These are phyloP conservation scores for Drosophila suzukii DNA, from an alignment of 1,140 invertebrate genomes.

Conservation along the genomic window DNA sequence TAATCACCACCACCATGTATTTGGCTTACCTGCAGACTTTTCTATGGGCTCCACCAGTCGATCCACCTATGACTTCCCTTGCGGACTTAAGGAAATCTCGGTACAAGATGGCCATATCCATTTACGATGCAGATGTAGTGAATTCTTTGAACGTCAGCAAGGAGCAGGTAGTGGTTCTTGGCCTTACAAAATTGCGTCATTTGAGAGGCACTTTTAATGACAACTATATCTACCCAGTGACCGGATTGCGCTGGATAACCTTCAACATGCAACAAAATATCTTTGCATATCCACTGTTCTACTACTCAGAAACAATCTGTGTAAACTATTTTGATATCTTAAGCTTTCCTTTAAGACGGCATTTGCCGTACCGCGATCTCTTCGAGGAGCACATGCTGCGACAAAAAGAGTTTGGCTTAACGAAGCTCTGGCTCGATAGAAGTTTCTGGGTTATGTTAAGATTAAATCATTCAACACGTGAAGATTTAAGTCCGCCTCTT, in stretches of 20 bases:
- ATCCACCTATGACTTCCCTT: constrained; percentile 9
- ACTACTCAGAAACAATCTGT: constrained; percentile 50
- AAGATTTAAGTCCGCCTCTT: constrained; percentile 23
- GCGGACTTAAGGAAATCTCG: constrained; percentile 30
- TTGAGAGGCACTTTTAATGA: constrained; percentile 52
- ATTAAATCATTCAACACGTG: background rate
- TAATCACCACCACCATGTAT: constrained; percentile 67
- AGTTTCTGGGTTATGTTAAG: constrained; percentile 55
- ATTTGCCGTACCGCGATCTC: constrained; percentile 58
- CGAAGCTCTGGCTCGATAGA: constrained; percentile 30
- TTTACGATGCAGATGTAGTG: background rate
- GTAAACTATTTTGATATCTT: constrained; percentile 19
- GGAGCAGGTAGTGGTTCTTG: background rate
- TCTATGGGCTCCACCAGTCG: constrained; percentile 41
- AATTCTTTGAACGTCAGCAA: background rate
- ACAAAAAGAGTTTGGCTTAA: constrained; percentile 50
- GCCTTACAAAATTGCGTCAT: background rate
- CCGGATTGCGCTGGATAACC: constrained; percentile 31
- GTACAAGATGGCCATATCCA: constrained; percentile 16
- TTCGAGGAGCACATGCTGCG: constrained; percentile 49
- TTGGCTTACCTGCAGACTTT: constrained; percentile 48
- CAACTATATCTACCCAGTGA: constrained; percentile 38
- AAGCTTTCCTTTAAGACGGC: constrained; percentile 22
- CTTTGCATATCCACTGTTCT: constrained; percentile 42
- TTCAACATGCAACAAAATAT: constrained; percentile 51